A percentile compares a stretch with the other conserved stretches of the same genome.
Conservation (phyloP, 1,140 invertebrate genomes). For the Drosophila elegans region DNA sequence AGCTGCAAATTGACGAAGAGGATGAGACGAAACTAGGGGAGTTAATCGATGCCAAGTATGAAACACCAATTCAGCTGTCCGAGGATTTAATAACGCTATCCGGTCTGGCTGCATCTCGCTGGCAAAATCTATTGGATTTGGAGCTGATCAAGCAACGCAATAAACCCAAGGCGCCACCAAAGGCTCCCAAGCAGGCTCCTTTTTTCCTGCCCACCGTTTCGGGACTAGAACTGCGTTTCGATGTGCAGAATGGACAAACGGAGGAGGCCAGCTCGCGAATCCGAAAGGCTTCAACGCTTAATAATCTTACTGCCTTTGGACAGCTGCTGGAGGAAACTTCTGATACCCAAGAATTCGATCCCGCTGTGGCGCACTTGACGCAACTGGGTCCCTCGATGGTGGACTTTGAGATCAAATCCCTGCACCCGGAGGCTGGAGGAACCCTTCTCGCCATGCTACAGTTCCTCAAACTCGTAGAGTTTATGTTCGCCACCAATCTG, state of each 20-base stretch:
- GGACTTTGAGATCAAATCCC: conserved; percentile 94
- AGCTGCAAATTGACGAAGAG: conserved; percentile 76
- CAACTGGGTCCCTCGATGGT: conserved; percentile 92
- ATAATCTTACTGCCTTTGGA: conserved; percentile 89
- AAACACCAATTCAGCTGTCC: conserved; percentile 91
- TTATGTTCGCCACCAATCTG: conserved; percentile 90
- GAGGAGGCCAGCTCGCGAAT: conserved; percentile 85
- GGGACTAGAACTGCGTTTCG: conserved; percentile 93
- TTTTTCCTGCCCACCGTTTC: conserved; percentile 97
- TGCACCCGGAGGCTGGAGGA: conserved; percentile 90
- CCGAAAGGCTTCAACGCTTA: conserved; percentile 86
- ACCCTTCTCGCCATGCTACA: conserved; percentile 89
- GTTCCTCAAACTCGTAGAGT: conserved; percentile 92
- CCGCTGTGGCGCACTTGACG: conserved; percentile 91
- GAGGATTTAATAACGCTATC: conserved; percentile 95
- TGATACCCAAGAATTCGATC: conserved; percentile 85
- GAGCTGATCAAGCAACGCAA: conserved; percentile 96
- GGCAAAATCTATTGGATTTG: conserved; percentile 96
- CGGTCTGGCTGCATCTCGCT: conserved; percentile 92
- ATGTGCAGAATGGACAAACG: conserved; percentile 86
- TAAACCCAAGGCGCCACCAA: conserved; percentile 94
- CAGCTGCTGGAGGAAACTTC: conserved; percentile 86
- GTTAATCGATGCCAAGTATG: conserved; percentile 86
- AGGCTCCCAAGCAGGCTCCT: conserved; percentile 93
- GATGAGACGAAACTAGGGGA: conserved; percentile 85